Evolutionary conservation across 2,113 vertebrate genomes (phyloP), one percentile per base, ranked within the genome.

Genomic region (Collichthys lucidus): DNA sequence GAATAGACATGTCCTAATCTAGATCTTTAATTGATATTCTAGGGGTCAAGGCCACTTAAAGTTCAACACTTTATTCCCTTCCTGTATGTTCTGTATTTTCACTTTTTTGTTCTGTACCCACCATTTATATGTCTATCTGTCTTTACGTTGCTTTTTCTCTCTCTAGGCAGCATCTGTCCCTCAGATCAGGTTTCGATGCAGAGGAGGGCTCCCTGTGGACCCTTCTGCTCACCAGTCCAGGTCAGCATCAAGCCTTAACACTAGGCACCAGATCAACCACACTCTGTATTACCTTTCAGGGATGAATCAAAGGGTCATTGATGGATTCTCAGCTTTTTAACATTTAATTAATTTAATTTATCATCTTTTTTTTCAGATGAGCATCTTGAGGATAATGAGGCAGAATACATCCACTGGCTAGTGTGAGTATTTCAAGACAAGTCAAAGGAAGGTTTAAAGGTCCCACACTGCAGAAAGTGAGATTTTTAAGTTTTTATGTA

Each of bases 371-470:
- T 26, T 91, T 26, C 95, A 99, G 98, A 99, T 90, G 98, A 98
- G 75, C 98, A 99, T 93, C 93, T 99, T 55, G 89, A 92, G 88
- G 95, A 98, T 4, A 86, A 92, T 0, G 95, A 97, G 10, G 94
- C 95, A 0, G 98, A 99, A 87, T 98, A 99, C n/a, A 26, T 99
- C 17, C 98, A 99, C 86, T 99, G 98, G 98, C 92, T 99, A 52
- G 93, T 98, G 98, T 99, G 90, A 98, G 98, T 98, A 82, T 20
- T 31, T 31, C 1, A 56, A 20, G 60, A 42, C 60, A 4, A 40
- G 35, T 40, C 35, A 40, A 40, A 31, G 31, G 5, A 5, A 31
- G 31, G 31, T 31, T 31, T 31, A 31, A 31, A 40, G 7, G 35
- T 40, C 35, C 7, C 35, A 40, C 8, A 40, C 2, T 35, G 35